Evolutionary conservation across 2,888 invertebrate genomes (phyloP).

Genomic region (Caenorhabditis imperialis): DNA sequence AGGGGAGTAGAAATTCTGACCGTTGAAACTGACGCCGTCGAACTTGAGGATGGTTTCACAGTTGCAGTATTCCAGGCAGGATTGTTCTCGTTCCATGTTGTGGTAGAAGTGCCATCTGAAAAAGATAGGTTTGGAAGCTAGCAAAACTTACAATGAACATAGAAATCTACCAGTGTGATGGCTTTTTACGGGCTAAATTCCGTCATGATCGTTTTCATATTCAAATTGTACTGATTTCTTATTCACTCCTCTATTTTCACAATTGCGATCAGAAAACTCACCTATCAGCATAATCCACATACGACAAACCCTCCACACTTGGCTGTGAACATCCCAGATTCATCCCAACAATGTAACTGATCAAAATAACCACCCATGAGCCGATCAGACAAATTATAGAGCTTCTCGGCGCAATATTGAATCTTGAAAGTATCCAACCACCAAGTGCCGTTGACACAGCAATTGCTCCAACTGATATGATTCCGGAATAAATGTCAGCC

Average conservation of each 20-base stretch:
- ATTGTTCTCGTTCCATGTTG: conserved; percentile 20
- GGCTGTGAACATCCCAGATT: conserved; percentile 63
- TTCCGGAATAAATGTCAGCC: conserved; percentile 84
- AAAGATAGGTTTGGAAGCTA: background rate
- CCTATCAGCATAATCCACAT: conserved; percentile 44
- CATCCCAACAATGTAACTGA: conserved; percentile 66
- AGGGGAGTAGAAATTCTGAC: conserved; percentile 84
- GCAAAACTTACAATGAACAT: no score
- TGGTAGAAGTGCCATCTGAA: conserved; percentile 52
- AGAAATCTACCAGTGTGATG: background rate
- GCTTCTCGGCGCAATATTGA: conserved; percentile 61
- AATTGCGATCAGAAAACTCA: conserved; percentile 4
- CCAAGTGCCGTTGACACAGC: conserved; percentile 71
- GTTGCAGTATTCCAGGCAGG: conserved; percentile 52
- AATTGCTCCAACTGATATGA: conserved; percentile 71
- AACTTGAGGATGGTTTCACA: conserved; percentile 79
- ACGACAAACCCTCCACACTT: conserved; percentile 51
- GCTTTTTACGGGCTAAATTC: no score
- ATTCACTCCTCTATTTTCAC: no score
- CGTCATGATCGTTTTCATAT: no score
- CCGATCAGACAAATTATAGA: conserved; percentile 60
- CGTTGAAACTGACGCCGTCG: conserved; percentile 82
- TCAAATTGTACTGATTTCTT: no score
- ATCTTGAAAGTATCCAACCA: conserved; percentile 67
- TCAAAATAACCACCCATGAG: conserved; percentile 65